Evolutionary conservation across 2,797 vertebrate genomes (phyloP).

Genomic region (Hypotaenidia okinawae): DNA sequence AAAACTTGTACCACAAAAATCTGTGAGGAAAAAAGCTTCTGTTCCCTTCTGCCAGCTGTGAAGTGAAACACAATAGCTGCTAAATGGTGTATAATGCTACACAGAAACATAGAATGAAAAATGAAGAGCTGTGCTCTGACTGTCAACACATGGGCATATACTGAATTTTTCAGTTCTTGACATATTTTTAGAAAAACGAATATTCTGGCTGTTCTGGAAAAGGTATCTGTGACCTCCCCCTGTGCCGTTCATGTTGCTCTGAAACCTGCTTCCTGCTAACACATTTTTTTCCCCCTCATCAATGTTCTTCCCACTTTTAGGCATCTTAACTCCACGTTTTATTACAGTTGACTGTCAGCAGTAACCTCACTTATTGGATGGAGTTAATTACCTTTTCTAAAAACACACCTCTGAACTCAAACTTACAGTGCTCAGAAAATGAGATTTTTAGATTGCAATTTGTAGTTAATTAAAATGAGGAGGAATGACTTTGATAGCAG

Average conservation of each 20-base stretch:
- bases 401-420: conserved; percentile 29
- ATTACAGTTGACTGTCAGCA: conserved; percentile 13
- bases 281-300: background rate
- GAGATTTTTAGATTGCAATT: conserved; percentile 48
- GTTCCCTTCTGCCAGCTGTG: background rate
- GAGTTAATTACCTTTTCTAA: conserved; percentile 60
- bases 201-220: background rate
- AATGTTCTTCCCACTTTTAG: background rate
- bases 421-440: conserved; percentile 21
- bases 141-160: background rate
- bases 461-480: conserved; percentile 50
- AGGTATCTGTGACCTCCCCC: background rate
- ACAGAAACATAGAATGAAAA: background rate
- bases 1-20: background rate
- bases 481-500: conserved; percentile 14
- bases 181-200: background rate
- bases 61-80: background rate
- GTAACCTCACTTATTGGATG: conserved; percentile 16
- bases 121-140: background rate
- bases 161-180: background rate
- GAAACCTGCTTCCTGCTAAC: background rate
- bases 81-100: background rate
- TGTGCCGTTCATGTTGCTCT: background rate
- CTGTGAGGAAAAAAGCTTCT: background rate
- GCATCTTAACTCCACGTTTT: background rate